Evolutionary conservation across 1,140 invertebrate species (phyloP), one percentile per base, ranked within the genome.

Genomic region (Polypedilum vanderplanki): DNA sequence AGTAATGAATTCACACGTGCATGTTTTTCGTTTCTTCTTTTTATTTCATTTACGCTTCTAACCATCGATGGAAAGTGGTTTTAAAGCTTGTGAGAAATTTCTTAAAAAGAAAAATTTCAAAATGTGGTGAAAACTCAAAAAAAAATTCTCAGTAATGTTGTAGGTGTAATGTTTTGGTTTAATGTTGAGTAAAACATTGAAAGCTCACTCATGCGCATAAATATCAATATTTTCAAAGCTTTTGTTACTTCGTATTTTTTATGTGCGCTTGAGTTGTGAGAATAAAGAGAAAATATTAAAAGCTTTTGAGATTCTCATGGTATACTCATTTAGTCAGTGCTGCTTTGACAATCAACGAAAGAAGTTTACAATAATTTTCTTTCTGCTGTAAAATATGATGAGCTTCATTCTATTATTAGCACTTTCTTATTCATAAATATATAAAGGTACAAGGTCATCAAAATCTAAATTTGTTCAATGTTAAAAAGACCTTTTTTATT

Each of bases 161-260:
- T 15, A 57, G 12, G 12, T 57, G 10, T 57, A 57, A 57, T 57
- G 46, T 57, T 57, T 12, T 4, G 15, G 12, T 3, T 57, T 3
- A 57, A 57, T 57, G 46, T 15, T 57, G n/a, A 12, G 3, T 57
- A 57, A 46, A 57, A 57, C 46, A 57, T 57, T 57, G 10, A 57
- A 57, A 57, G 46, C 46, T 57, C 10, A n/a, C 46, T n/a, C 46
- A 57, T 57, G 46, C 46, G 12, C 46, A 57, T 57, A 57, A 57
- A 57, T 57, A 12, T 12, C 12, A 57, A 15, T n/a, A 12, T 12
- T 57, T 57, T 57, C n/a, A 4, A 15, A 57, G 46, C 46, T 57
- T 57, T 33, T 33, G 5, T 5, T 33, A 5, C 5, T 33, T 57
- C 46, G 46, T 12, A 57, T 57, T 15, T 57, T 15, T 15, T 57